Base-by-base conservation (phyloP, 2,888 invertebrate species). In the Megalurothrips usitatus region DNA sequence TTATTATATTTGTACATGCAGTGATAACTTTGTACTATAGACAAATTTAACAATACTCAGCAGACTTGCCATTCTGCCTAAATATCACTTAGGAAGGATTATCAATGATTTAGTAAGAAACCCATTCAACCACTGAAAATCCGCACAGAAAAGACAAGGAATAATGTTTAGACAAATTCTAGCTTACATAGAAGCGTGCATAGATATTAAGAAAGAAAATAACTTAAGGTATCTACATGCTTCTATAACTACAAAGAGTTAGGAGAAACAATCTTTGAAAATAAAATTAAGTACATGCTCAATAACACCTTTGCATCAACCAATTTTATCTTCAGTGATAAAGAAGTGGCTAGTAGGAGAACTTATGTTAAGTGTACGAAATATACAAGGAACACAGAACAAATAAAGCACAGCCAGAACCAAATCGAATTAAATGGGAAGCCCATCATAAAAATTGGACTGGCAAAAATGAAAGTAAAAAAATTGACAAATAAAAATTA, bases 21-120 rank as follows among this genome's bases (percentile, higher is more conserved):
- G 68, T 75, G 68, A 75, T 58, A 75, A 75, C 23, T 75, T 75
- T 75, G 68, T 75, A 75, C 68, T 75, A 75, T 75, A 23, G 68
- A 75, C 26, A 26, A 75, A 12, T 9, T 26, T 75, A 75, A 75
- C 23, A 75, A 26, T 75, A 75, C 68, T 26, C 12, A 26, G 68
- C 68, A 75, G 68, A 75, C 23, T 26, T 75, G 26, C 23, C 26
- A 26, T 26, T 75, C 68, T 75, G 26, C 68, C 26, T 19, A 12
- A 26, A 75, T 26, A 75, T 75, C 68, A 75, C 68, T 26, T 26
- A 14, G 14, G 34, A 14, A 19, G 58, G 58, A 58, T 14, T 6
- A 6, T 58, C 58, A 58, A 14, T 43, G 34, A 43, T 2, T 43
- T 6, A 43, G 34, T 43, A 4, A 43, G 34, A 4, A 43, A 43